These are phyloP conservation scores for Bostrychus sinensis DNA, from an alignment of 2,113 vertebrate species.

Conservation along the genomic window DNA sequence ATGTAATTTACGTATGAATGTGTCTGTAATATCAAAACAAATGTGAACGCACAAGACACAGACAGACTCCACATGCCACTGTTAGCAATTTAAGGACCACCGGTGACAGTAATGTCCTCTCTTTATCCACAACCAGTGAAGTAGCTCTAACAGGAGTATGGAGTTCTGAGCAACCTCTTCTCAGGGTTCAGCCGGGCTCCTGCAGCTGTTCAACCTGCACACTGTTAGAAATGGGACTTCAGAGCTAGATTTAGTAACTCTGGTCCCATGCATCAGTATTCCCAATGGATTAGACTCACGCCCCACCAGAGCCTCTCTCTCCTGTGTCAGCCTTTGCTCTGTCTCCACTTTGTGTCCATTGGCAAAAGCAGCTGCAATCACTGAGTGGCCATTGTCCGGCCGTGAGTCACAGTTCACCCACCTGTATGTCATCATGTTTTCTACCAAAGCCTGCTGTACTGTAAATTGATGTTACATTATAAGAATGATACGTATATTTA, in stretches of 20 bases:
- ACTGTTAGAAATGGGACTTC: constrained; percentile 31
- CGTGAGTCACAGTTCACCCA: not conserved
- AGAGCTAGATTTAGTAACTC: constrained; percentile 42
- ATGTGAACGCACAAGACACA: too few species aligned
- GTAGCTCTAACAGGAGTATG: constrained; percentile 7
- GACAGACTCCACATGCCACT: too few species aligned
- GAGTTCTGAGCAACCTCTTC: constrained; percentile 17
- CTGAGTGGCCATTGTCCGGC: not conserved
- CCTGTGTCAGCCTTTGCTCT: constrained; percentile 16
- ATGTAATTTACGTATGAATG: too few species aligned
- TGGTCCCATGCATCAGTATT: constrained; percentile 14
- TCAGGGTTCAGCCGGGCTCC: constrained; percentile 2
- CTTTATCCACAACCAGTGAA: not conserved
- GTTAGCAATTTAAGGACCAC: too few species aligned
- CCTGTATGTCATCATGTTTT: not conserved
- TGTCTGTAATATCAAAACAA: too few species aligned
- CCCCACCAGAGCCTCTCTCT: constrained; percentile 28
- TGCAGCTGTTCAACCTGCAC: constrained; percentile 47
- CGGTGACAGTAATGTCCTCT: too few species aligned
- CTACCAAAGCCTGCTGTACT: not conserved
- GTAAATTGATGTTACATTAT: too few species aligned
- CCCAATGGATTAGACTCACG: constrained; percentile 30
- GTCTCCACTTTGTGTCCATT: constrained; percentile 12
- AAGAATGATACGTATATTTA: too few species aligned
- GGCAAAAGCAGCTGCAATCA: constrained; percentile 9